Conservation (phyloP, 2,113 vertebrate genomes). For the Lynx canadensis region DNA sequence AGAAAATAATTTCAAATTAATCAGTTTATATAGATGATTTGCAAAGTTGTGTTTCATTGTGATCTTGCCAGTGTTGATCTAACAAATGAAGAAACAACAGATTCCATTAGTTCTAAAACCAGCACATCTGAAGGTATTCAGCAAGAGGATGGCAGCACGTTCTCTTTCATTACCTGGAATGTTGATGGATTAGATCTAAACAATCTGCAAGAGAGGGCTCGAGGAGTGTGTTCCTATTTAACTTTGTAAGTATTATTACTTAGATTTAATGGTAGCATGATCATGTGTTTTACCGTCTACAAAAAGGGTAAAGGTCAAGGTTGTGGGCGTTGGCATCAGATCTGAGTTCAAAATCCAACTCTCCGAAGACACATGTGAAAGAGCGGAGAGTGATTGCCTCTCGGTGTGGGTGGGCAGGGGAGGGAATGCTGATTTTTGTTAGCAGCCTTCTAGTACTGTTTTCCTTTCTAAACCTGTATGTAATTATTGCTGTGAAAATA, state of each 20-base stretch:
- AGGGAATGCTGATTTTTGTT: background rate
- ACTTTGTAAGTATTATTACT: slow-evolving; percentile 87
- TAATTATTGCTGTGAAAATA: background rate
- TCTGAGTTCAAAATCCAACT: background rate
- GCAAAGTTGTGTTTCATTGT: slow-evolving; percentile 43
- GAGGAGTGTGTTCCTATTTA: slow-evolving; percentile 92
- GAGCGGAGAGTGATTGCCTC: background rate
- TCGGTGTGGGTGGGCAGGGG: background rate
- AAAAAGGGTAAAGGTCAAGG: background rate
- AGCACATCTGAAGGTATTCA: slow-evolving; percentile 15
- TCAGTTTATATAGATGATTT: slow-evolving; percentile 9
- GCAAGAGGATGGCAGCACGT: slow-evolving; percentile 85
- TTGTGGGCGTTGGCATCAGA: background rate
- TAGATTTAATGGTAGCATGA: background rate
- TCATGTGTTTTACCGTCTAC: background rate
- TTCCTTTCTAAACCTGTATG: background rate
- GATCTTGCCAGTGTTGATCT: slow-evolving; percentile 91
- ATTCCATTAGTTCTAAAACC: background rate
- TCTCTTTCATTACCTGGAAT: slow-evolving; percentile 95
- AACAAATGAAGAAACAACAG: slow-evolving; percentile 86
- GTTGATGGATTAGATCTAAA: slow-evolving; percentile 93
- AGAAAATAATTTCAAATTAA: background rate
- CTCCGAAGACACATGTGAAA: background rate
- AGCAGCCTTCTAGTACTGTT: background rate
- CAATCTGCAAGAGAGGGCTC: slow-evolving; percentile 90